Conservation (phyloP, 2,888 invertebrate genomes). For the Pollenia griseotomentosa region DNA sequence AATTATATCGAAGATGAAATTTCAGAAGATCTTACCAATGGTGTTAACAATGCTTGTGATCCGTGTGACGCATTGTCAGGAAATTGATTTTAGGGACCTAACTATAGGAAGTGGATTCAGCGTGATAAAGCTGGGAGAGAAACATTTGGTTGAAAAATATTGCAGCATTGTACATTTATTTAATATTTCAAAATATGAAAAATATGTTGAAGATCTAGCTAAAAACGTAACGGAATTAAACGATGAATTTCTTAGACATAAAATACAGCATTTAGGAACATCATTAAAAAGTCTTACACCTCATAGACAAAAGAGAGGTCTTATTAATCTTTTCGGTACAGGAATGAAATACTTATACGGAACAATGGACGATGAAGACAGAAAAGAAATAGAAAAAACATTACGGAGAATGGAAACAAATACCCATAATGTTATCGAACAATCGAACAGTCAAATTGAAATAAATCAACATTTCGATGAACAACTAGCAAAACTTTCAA, state of each 20-base stretch:
- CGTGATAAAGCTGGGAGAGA: not conserved
- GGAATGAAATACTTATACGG: not conserved
- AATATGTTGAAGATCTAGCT: not conserved
- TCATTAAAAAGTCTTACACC: not conserved
- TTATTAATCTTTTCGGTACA: not conserved
- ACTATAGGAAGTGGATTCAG: not conserved
- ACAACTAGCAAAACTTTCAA: not conserved
- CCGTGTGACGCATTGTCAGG: not conserved
- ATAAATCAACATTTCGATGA: conserved; percentile 8
- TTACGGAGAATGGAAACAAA: not conserved
- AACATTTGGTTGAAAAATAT: not conserved
- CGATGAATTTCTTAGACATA: not conserved
- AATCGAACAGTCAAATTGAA: not conserved
- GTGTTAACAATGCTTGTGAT: not conserved
- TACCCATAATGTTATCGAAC: not conserved
- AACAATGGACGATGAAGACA: not conserved
- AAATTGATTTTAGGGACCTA: conserved; percentile 14
- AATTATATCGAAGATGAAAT: not conserved
- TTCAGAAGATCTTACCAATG: not conserved
- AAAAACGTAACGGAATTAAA: not conserved
- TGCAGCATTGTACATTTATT: conserved; percentile 1
- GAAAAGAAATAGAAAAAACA: not conserved
- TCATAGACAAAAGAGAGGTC: not conserved
- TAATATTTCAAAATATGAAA: conserved; percentile 7
- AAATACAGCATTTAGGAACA: not conserved